A percentile compares a stretch with the other conserved stretches of the same genome.
Evolutionary conservation across 1,140 invertebrate genomes (phyloP).

Genomic region (Drosophila ambigua): DNA sequence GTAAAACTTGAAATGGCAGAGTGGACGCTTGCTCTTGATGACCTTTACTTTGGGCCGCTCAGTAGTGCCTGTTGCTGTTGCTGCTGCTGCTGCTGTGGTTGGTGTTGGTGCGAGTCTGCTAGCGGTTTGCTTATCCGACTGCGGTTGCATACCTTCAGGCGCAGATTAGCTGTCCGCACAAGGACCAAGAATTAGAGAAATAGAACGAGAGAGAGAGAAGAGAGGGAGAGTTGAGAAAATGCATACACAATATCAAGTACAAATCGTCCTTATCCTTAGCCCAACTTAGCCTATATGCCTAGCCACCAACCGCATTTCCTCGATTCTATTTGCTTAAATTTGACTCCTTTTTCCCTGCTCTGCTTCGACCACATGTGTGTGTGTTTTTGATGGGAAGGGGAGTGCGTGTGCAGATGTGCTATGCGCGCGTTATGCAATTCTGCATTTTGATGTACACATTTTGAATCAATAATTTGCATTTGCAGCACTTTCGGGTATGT

Average conservation of each 20-base stretch:
- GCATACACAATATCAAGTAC: not conserved
- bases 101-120: conserved; percentile 74
- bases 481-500: conserved; percentile 50
- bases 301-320: conserved; percentile 28
- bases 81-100: conserved; percentile 49
- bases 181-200: conserved; percentile 61
- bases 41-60: conserved; percentile 78
- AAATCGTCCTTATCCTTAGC: no score
- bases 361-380: conserved; percentile 4
- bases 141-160: conserved; percentile 83
- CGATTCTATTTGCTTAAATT: not conserved
- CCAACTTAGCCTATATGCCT: no score
- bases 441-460: conserved; percentile 37
- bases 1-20: conserved; percentile 88
- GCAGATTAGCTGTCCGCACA: conserved; percentile 68
- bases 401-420: not conserved
- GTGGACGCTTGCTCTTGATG: conserved; percentile 85
- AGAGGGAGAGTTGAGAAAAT: conserved; percentile 36
- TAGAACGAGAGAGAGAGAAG: conserved; percentile 31
- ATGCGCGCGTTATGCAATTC: conserved; percentile 50
- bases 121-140: conserved; percentile 82
- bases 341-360: conserved; percentile 5
- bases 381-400: no score
- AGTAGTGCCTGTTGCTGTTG: conserved; percentile 36
- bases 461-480: conserved; percentile 51